Evolutionary conservation across 2,797 vertebrate genomes (phyloP).

Genomic region (Eremophila alpestris): DNA sequence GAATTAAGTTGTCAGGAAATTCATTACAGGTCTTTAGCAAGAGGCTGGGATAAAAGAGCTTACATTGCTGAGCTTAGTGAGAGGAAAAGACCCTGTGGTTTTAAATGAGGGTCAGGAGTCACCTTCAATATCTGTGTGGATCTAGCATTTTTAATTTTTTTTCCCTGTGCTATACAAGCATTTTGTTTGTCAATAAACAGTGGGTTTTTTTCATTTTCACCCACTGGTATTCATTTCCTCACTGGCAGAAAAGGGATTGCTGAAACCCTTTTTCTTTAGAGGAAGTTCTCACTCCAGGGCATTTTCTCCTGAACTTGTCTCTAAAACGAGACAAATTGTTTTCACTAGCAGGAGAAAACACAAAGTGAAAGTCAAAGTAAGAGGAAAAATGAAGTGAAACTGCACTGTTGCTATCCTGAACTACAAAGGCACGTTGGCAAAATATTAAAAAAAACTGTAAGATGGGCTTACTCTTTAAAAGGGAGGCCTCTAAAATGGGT

Average conservation of each 20-base stretch:
- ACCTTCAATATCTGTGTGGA: background rate
- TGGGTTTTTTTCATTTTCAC: background rate
- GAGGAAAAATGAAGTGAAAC: background rate
- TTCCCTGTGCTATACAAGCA: too few relatives aligned
- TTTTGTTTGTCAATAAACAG: too few relatives aligned
- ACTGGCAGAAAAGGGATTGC: too few relatives aligned
- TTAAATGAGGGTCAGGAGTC: background rate
- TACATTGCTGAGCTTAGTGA: background rate
- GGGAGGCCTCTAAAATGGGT: background rate
- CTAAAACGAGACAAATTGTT: background rate
- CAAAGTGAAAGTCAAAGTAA: background rate
- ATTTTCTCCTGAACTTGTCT: background rate
- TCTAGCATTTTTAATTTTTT: too few relatives aligned
- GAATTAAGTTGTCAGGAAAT: background rate
- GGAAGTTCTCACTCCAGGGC: background rate
- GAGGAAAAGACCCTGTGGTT: background rate
- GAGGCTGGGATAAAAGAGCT: background rate
- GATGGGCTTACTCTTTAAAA: background rate
- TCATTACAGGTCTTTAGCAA: background rate
- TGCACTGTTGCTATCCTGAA: background rate
- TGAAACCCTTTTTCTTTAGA: too few relatives aligned
- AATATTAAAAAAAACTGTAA: background rate
- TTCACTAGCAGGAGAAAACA: background rate
- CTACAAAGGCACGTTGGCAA: background rate
- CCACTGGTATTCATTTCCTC: background rate